Base-by-base conservation (phyloP, 2,888 invertebrate genomes). In the Gortyna flavago region DNA sequence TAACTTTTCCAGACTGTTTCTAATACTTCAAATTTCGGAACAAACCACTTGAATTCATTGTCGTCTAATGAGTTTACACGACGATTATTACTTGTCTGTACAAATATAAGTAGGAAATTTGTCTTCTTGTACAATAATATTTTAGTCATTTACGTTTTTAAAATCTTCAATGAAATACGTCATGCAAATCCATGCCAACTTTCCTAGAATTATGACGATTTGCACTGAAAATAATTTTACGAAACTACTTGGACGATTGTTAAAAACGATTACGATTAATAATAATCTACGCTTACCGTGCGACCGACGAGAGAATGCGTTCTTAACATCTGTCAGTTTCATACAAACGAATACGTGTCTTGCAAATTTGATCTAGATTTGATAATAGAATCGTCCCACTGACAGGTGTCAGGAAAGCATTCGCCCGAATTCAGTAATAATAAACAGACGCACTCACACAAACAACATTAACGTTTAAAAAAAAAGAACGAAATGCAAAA, bases 111-210 rank as follows among this genome's bases (percentile, higher is more conserved):
- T n/a, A 21, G 21, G n/a, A 54, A 32, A 59, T 81, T 67, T 77
- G 6, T 70, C 41, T 18, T 62, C 38, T 75, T n/a, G 29, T 35
- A 70, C 29, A 77, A 75, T 75, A 54, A n/a, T 75, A 64, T 73
- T 80, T 70, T 67, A 70, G 67, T n/a, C 32, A 21, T 18, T 61
- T 61, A 71, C 68, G 68, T 80, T 65, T 77, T 66, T 16, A 74
- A 82, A 81, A 75, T 81, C 75, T 80, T 87, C 77, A 87, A 87
- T 88, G 87, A 75, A 87, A 80, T 80, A 84, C 88, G 84, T 87
- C 87, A 87, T 64, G 29, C 54, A 64, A 38, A 62, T 75, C 48
- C 75, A 75, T 87, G 87, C 87, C 87, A 87, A 88, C 11, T 80
- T 83, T 85, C 54, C 9, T n/a, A 44, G 29, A 72, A 83, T 54